Evolutionary conservation across 2,888 invertebrate genomes (phyloP).

Genomic region (Cerastis rubricosa): DNA sequence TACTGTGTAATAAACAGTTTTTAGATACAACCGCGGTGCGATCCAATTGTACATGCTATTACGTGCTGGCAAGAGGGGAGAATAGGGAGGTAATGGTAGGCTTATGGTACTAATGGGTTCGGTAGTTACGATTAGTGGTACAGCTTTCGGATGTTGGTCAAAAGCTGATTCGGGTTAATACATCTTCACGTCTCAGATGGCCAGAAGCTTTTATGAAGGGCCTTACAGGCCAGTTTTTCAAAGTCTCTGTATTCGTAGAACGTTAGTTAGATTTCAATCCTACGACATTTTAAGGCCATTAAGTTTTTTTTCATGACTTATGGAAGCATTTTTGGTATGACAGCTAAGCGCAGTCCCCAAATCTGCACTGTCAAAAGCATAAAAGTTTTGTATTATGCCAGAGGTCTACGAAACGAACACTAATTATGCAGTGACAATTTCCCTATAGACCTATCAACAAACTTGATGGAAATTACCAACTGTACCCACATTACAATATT

Average conservation of each 20-base stretch:
- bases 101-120: constrained; percentile 50
- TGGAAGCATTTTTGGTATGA: background rate
- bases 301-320: background rate
- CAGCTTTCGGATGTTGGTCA: constrained; percentile 7
- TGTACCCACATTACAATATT: constrained; percentile 21
- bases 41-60: constrained; percentile 59
- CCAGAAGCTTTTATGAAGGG: constrained; percentile 3
- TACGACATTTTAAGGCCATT: background rate
- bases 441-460: background rate
- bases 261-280: background rate
- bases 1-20: constrained; percentile 65
- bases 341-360: background rate
- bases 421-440: constrained; percentile 11
- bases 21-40: constrained; percentile 54
- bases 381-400: background rate
- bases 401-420: background rate
- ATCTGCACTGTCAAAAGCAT: background rate
- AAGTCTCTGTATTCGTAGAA: background rate
- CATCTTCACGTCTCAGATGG: background rate
- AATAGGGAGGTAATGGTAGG: constrained; percentile 37
- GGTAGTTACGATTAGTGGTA: constrained; percentile 29
- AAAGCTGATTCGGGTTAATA: background rate
- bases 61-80: constrained; percentile 9
- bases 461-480: constrained; percentile 21
- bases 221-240: background rate